A percentile compares a stretch with the other conserved stretches of the same genome.
These are phyloP conservation scores for Teleogryllus oceanicus DNA, from an alignment of 2,888 invertebrate species.

Conservation along the genomic window DNA sequence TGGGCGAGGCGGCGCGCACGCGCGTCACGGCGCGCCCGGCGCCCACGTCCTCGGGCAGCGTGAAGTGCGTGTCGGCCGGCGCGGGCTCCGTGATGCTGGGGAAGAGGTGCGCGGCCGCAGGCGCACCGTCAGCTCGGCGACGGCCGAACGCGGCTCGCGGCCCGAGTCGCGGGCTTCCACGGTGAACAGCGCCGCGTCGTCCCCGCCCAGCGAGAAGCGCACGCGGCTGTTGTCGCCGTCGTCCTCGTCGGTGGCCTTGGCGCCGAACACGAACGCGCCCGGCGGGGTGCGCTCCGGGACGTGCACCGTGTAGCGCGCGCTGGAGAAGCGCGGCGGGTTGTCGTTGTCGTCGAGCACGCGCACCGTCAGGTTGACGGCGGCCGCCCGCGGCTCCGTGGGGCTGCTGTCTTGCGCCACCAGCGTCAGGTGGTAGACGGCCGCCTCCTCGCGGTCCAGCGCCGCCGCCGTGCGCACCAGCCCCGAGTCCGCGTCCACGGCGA, in stretches of 20 bases:
- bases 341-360: constrained; percentile 79
- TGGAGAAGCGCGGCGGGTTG: constrained; percentile 74
- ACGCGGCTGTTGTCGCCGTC: constrained; percentile 77
- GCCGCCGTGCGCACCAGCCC: constrained; percentile 74
- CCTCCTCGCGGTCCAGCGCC: constrained; percentile 75
- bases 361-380: constrained; percentile 79
- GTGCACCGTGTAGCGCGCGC: constrained; percentile 70
- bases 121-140: constrained; percentile 71
- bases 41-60: constrained; percentile 73
- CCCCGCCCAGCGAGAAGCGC: constrained; percentile 71
- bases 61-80: constrained; percentile 63
- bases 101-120: constrained; percentile 71
- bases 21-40: constrained; percentile 74
- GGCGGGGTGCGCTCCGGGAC: constrained; percentile 75
- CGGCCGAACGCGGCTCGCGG: constrained; percentile 61
- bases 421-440: constrained; percentile 71
- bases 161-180: constrained; percentile 83
- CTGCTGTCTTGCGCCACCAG: constrained; percentile 87
- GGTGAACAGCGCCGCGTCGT: constrained; percentile 73
- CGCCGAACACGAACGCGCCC: constrained; percentile 87
- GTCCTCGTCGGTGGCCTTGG: constrained; percentile 80
- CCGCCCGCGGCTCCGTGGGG: constrained; percentile 76
- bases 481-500: constrained; percentile 71
- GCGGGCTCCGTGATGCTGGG: constrained; percentile 71
- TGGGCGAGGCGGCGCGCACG: constrained; percentile 74